Conservation (phyloP, 2,113 vertebrate species). For the Dicrurus megarhynchus region DNA sequence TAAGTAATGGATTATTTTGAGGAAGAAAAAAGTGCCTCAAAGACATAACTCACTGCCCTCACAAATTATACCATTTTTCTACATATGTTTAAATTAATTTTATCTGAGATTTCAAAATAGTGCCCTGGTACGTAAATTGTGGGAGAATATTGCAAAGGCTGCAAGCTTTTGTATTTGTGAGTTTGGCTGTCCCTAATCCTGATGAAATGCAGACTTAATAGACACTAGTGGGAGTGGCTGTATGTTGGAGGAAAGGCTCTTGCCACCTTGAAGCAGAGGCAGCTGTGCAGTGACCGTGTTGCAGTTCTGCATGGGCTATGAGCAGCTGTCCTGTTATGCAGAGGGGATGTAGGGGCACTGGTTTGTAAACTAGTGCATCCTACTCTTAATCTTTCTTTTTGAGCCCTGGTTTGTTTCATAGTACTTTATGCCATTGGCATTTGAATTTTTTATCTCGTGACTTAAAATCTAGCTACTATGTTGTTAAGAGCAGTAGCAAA, state of each 20-base stretch:
- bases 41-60: background rate
- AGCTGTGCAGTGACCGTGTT: fast-evolving
- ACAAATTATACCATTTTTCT: background rate
- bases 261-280: background rate
- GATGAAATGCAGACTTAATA: background rate
- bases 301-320: background rate
- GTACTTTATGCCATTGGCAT: background rate
- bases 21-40: background rate
- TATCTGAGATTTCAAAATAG: background rate
- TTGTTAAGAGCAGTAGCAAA: background rate
- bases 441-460: background rate
- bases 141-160: background rate
- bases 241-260: background rate
- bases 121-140: background rate
- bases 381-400: background rate
- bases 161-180: background rate
- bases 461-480: background rate
- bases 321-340: fast-evolving
- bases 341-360: background rate
- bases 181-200: background rate
- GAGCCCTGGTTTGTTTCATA: background rate
- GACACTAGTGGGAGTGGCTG: background rate
- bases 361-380: background rate
- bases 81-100: background rate
- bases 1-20: background rate